Conservation (phyloP, 2,888 invertebrate species). For the Asteroscopus sphinx region DNA sequence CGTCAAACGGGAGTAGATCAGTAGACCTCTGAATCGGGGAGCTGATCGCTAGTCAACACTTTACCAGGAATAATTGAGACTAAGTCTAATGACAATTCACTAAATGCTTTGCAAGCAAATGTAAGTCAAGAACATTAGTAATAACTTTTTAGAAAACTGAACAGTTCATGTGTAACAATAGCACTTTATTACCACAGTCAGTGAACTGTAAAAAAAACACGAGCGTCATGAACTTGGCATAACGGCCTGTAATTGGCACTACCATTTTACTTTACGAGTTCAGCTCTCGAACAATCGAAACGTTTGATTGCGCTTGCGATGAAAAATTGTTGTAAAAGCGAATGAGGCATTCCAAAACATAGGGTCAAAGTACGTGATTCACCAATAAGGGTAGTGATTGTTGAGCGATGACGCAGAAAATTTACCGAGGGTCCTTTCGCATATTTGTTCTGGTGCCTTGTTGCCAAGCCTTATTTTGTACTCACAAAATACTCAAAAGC, state of each 20-base stretch:
- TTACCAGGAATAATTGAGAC: no score
- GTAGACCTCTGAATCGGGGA: no score
- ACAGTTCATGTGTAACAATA: slow-evolving; percentile 5
- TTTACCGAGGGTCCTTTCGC: slow-evolving; percentile 48
- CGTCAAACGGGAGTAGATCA: no score
- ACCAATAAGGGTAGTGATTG: slow-evolving; percentile 61
- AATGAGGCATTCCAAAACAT: slow-evolving; percentile 58
- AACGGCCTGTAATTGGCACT: slow-evolving; percentile 39
- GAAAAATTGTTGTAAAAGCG: slow-evolving; percentile 60
- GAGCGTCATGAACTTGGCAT: slow-evolving; percentile 33
- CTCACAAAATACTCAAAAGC: slow-evolving; percentile 21
- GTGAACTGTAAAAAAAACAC: slow-evolving; percentile 32
- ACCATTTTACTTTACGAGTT: slow-evolving; percentile 49
- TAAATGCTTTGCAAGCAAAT: not conserved
- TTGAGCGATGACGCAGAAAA: slow-evolving; percentile 66
- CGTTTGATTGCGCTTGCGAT: slow-evolving; percentile 36
- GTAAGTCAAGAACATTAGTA: slow-evolving; percentile 2
- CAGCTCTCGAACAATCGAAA: slow-evolving; percentile 26
- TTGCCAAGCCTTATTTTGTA: not conserved
- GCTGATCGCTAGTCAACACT: no score
- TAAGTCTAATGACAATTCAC: no score
- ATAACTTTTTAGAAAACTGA: not conserved
- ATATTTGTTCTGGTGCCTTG: slow-evolving; percentile 43
- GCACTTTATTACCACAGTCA: slow-evolving; percentile 15
- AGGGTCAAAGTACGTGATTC: slow-evolving; percentile 62